Evolutionary conservation across 2,113 vertebrate genomes (phyloP).

Genomic region (Caloenas nicobarica): DNA sequence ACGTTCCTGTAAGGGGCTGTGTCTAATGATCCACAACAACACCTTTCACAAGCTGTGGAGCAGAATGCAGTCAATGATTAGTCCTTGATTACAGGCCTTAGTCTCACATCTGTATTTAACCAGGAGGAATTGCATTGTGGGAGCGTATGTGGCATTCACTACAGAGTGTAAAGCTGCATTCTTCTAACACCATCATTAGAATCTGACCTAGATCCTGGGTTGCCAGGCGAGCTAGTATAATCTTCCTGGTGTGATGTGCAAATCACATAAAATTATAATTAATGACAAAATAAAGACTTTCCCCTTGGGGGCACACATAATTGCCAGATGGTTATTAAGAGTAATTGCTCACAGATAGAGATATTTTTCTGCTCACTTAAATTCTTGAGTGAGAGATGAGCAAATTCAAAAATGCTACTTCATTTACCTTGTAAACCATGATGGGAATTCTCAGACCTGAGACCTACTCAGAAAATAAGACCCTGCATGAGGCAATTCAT

Average conservation of each 20-base stretch:
- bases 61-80: constrained; percentile 55
- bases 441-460: background rate
- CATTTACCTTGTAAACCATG: background rate
- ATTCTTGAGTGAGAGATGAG: constrained; percentile 36
- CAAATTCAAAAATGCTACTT: background rate
- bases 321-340: constrained; percentile 56
- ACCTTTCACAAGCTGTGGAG: constrained; percentile 59
- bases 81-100: constrained; percentile 61
- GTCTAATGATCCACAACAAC: constrained; percentile 64
- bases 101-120: constrained; percentile 54
- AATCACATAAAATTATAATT: constrained; percentile 60
- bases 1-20: constrained; percentile 29
- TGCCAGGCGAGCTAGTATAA: constrained; percentile 38
- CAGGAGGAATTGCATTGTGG: constrained; percentile 41
- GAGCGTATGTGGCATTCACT: background rate
- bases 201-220: constrained; percentile 47
- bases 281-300: constrained; percentile 58
- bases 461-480: background rate
- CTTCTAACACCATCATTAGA: background rate
- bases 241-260: constrained; percentile 30
- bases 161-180: constrained; percentile 14
- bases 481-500: background rate
- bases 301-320: constrained; percentile 36
- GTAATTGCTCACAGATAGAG: constrained; percentile 43
- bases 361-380: background rate